phyloP scores from a whole-genome alignment of 1,140 invertebrate species.

The Bombyx mandarina region DNA sequence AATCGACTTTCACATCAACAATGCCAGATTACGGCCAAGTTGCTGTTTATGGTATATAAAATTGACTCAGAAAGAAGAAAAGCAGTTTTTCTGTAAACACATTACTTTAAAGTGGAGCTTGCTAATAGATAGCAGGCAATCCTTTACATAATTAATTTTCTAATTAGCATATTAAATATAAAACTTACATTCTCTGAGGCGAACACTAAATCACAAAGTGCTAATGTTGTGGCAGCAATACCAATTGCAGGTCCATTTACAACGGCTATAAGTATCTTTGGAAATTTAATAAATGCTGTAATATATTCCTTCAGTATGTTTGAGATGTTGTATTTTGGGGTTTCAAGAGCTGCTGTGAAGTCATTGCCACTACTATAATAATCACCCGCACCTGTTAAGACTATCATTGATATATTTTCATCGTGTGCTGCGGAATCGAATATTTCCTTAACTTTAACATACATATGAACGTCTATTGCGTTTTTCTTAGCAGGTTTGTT shows the following conservation, averaged over 20 bases:
- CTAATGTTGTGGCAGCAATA: slow-evolving; percentile 85
- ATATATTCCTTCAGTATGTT: slow-evolving; percentile 77
- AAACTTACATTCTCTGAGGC: slow-evolving; percentile 73
- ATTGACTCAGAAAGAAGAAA: too few species aligned
- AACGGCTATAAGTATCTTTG: slow-evolving; percentile 89
- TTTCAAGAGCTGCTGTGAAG: slow-evolving; percentile 54
- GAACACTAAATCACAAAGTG: slow-evolving; percentile 91
- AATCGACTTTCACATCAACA: too few species aligned
- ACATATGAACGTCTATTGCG: slow-evolving; percentile 83
- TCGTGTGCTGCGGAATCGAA: slow-evolving; percentile 79
- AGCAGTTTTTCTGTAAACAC: too few species aligned
- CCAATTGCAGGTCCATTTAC: slow-evolving; percentile 97
- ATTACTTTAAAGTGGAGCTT: too few species aligned
- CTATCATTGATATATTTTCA: slow-evolving; percentile 74
- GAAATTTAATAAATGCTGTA: slow-evolving; percentile 85
- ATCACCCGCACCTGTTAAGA: slow-evolving; percentile 83
- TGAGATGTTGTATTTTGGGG: slow-evolving; percentile 20
- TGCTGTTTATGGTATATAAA: too few species aligned
- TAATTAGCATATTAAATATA: not conserved
- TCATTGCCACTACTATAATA: slow-evolving; percentile 93
- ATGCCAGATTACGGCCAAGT: too few species aligned
- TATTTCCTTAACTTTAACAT: slow-evolving; percentile 74
- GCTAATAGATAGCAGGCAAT: too few species aligned
- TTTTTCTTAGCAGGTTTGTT: slow-evolving; percentile 85
- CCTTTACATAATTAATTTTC: too few species aligned